Conservation (phyloP, 1,140 invertebrate genomes). For the Linepithema humile region DNA sequence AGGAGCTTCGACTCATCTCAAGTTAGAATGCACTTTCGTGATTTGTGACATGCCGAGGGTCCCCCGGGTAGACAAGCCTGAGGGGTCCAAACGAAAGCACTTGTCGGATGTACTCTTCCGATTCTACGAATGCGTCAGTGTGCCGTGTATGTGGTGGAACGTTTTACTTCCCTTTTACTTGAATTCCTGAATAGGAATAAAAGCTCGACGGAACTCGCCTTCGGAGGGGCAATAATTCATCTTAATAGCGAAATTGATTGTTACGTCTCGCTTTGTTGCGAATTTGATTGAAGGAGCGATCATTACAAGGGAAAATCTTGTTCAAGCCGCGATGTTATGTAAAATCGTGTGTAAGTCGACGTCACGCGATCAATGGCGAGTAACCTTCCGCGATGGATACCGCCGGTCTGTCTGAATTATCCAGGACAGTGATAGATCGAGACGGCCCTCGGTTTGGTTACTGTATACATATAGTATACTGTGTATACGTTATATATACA, state of each 20-base stretch:
- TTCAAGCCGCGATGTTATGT: background rate
- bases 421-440: conserved; percentile 73
- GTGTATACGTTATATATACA: conserved; percentile 49
- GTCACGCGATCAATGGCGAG: conserved; percentile 62
- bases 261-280: background rate
- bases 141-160: background rate
- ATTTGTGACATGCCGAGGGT: conserved; percentile 47
- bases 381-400: conserved; percentile 59
- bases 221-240: no score
- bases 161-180: background rate
- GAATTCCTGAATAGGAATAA: background rate
- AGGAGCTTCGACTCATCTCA: conserved; percentile 32
- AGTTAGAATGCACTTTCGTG: conserved; percentile 56
- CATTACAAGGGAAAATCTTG: background rate
- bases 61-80: conserved; percentile 26
- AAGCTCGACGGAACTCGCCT: no score
- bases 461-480: conserved; percentile 31
- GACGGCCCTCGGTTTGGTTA: conserved; percentile 37
- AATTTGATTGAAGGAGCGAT: background rate
- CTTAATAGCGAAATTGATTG: background rate
- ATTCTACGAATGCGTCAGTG: background rate
- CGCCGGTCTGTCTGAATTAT: conserved; percentile 66
- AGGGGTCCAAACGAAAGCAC: conserved; percentile 27
- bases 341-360: conserved; percentile 28
- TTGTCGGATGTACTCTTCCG: background rate